phyloP scores from a whole-genome alignment of 53 echinoderm and acorn worm genomes.

The Holothuria scabra region DNA sequence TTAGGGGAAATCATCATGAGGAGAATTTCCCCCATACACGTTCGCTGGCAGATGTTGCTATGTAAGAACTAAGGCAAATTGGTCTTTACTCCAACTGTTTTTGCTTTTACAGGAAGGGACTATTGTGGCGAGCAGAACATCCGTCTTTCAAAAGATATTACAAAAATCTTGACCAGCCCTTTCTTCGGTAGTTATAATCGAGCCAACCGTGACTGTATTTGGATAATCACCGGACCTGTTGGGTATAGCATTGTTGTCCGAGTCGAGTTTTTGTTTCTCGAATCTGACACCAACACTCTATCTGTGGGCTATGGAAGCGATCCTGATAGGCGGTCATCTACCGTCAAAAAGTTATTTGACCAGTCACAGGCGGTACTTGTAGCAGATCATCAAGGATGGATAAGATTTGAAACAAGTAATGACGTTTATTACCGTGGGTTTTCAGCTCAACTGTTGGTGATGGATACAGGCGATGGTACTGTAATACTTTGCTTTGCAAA shows the following conservation, averaged over 20 bases:
- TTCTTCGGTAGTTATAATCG: not conserved
- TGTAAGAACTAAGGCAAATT: too few species aligned
- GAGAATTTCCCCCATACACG: too few species aligned
- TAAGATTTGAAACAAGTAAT: conserved; percentile 19
- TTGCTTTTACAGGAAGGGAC: not conserved
- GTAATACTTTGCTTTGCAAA: too few species aligned
- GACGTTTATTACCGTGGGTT: not conserved
- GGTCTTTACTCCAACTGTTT: too few species aligned
- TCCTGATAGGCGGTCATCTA: conserved; percentile 10
- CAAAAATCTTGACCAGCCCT: not conserved
- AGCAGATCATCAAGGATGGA: conserved; percentile 6
- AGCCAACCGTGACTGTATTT: conserved; percentile 17
- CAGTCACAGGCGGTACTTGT: not conserved
- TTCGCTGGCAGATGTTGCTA: too few species aligned
- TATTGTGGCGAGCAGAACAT: conserved; percentile 14
- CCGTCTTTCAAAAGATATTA: not conserved
- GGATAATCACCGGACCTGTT: conserved; percentile 7
- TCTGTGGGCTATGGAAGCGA: conserved; percentile 13
- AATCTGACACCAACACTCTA: conserved; percentile 2
- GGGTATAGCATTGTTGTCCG: conserved; percentile 2
- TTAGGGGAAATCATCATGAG: too few species aligned
- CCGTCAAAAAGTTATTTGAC: not conserved
- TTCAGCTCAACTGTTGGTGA: not conserved
- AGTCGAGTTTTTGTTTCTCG: not conserved
- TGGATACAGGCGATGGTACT: not conserved